Evolutionary conservation across 1,140 invertebrate species (phyloP), one percentile per base, ranked within the genome.

Genomic region (Thaumatotibia leucotreta): DNA sequence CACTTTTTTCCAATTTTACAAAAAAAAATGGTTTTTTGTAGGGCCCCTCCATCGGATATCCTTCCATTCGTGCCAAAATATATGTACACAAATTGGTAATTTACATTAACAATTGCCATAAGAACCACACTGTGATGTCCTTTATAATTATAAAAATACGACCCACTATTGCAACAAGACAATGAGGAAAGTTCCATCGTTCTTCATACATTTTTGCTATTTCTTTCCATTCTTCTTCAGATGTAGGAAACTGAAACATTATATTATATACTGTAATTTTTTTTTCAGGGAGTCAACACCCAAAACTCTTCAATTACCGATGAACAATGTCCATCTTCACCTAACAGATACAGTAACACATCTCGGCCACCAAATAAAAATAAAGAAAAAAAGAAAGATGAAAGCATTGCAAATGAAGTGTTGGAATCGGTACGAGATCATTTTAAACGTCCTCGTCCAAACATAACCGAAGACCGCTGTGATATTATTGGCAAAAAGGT

Each of bases 141-240:
- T 78, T 92, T 91, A 67, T 91, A 92, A 75, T 91, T 90, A 67
- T 77, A 88, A 70, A 69, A 91, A 61, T 73, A 74, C 14, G 77
- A 80, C 33, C 80, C 83, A 63, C 61, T 69, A 66, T 79, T 5
- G 82, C 79, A 24, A 76, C 82, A 23, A 82, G n/a, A 62, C 74
- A 82, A 66, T 85, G 73, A 45, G 79, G 75, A 69, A 82, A 86
- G 39, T 88, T 70, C 72, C 80, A 89, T 29, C 67, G 5, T 52
- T 80, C 62, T 61, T 76, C 65, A 73, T 74, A 87, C 27, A 67
- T 61, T n/a, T 74, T 52, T 64, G 75, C 79, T 50, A 79, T 76
- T 67, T 61, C 61, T 64, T 72, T 73, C 82, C 79, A 84, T 35
- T 78, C 66, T 50, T 74, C 65, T 52, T 35, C 27, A 27, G 70